phyloP scores from a whole-genome alignment of 2,113 vertebrate species.

The Hucho hucho region DNA sequence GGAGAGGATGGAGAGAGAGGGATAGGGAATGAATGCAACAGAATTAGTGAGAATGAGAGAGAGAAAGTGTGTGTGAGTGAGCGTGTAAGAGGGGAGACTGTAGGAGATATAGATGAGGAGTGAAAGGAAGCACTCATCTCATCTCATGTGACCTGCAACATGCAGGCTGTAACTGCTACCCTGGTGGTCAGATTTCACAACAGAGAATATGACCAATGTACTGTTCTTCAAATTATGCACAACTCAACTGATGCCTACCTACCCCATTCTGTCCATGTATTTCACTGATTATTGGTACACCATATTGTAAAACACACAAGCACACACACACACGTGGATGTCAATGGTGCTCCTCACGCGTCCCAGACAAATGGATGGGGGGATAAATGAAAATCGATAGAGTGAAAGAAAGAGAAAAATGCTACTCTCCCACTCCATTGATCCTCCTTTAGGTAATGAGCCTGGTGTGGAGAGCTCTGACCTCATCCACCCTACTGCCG shows the following conservation, averaged over 20 bases:
- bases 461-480: constrained; percentile 40
- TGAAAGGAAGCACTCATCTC: background rate
- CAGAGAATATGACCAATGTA: no score
- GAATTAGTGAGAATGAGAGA: background rate
- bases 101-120: background rate
- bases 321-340: no score
- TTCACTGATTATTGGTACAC: no score
- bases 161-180: background rate
- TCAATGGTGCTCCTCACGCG: no score
- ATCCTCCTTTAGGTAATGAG: constrained; percentile 66
- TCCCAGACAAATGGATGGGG: constrained; percentile 20
- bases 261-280: no score
- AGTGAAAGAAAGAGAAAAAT: constrained; percentile 59
- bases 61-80: background rate
- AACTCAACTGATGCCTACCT: no score
- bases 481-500: no score
- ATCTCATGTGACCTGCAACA: background rate
- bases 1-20: background rate
- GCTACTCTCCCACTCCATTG: constrained; percentile 58
- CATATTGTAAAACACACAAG: no score
- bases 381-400: constrained; percentile 77
- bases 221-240: no score
- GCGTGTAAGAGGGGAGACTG: background rate
- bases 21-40: background rate
- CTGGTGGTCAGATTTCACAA: background rate